A percentile compares a stretch with the other conserved stretches of the same genome.
Conservation (phyloP, 2,113 vertebrate genomes). For the Callithrix jacchus region DNA sequence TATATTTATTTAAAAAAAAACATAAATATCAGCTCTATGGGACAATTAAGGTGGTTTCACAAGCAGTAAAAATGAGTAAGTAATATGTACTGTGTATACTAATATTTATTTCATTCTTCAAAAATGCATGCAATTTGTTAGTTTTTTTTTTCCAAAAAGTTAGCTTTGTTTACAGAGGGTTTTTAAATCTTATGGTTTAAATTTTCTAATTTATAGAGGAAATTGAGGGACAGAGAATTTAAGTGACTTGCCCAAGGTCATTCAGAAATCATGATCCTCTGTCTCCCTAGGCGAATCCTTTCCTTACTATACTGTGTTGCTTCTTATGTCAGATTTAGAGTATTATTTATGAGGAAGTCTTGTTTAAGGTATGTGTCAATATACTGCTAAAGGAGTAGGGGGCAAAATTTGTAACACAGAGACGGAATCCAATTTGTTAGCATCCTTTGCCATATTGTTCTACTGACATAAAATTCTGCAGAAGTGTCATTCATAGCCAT, state of each 20-base stretch:
- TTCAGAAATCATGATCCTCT: background rate
- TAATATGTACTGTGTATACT: background rate
- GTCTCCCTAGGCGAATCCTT: background rate
- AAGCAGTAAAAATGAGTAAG: background rate
- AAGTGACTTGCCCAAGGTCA: background rate
- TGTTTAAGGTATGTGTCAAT: background rate
- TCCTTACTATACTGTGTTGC: background rate
- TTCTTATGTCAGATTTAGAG: background rate
- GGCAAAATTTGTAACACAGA: background rate
- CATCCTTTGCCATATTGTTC: background rate
- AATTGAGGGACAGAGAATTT: background rate
- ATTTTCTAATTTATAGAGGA: background rate
- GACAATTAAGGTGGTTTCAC: too few relatives aligned
- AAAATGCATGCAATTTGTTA: background rate
- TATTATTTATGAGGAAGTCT: background rate
- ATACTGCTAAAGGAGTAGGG: background rate
- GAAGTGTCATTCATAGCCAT: background rate
- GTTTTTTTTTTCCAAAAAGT: background rate
- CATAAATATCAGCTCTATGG: too few relatives aligned
- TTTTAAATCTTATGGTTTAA: background rate
- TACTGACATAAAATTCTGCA: background rate
- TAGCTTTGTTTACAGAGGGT: background rate
- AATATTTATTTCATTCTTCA: background rate
- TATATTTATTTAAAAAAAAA: too few relatives aligned
- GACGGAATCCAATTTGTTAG: background rate